Evolutionary conservation across 2,113 vertebrate species (phyloP).

Genomic region (Clarias magur): DNA sequence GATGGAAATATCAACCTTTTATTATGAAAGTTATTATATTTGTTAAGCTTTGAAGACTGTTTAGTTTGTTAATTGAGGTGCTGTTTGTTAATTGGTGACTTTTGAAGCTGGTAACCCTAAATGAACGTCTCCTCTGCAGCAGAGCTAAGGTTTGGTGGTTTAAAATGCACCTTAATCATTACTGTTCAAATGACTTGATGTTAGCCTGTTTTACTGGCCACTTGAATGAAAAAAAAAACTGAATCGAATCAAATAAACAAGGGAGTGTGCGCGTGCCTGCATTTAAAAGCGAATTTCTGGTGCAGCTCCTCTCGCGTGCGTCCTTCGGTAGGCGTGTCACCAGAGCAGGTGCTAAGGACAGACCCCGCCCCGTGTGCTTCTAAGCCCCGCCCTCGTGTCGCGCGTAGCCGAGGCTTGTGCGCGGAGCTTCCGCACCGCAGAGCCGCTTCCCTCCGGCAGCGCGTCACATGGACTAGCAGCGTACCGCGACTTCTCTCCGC

Average conservation of each 20-base stretch:
- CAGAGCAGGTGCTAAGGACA: background rate
- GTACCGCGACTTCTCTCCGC: background rate
- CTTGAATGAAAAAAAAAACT: background rate
- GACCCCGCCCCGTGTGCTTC: background rate
- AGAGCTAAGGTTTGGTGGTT: too few species aligned
- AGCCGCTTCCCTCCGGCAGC: background rate
- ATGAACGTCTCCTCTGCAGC: too few species aligned
- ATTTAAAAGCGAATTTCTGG: background rate
- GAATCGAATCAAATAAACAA: background rate
- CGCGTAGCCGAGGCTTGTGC: background rate
- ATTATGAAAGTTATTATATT: background rate
- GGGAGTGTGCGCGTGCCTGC: background rate
- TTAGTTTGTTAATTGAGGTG: background rate
- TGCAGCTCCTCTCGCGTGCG: background rate
- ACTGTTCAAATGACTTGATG: too few species aligned
- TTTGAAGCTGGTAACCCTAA: too few species aligned
- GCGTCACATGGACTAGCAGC: slow-evolving; percentile 15
- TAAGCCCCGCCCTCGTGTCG: background rate
- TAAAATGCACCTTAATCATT: too few species aligned
- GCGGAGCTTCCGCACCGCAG: background rate
- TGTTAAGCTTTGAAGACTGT: background rate
- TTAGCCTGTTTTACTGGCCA: background rate
- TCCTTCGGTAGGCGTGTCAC: background rate
- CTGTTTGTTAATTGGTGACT: too few species aligned
- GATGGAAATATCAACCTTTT: background rate